phyloP scores from a whole-genome alignment of 2,113 vertebrate genomes.

The Limanda limanda region DNA sequence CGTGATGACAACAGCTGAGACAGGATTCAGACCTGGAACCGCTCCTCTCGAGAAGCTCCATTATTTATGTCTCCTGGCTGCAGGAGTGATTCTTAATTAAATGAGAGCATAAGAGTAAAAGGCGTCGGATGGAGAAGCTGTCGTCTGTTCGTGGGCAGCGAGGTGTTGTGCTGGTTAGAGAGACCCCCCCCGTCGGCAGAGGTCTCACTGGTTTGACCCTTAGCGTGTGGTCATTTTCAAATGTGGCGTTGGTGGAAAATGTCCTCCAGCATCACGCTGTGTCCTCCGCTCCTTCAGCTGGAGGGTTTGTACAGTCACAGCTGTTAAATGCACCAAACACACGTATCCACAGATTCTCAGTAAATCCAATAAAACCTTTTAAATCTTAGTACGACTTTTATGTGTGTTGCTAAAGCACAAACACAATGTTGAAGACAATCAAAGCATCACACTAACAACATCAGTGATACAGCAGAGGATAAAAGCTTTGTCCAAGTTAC shows the following conservation, averaged over 20 bases:
- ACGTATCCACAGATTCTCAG: not conserved
- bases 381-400: too few species aligned
- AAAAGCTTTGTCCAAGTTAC: too few species aligned
- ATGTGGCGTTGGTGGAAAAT: not conserved
- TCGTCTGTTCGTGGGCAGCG: conserved; percentile 18
- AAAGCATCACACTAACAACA: too few species aligned
- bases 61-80: conserved; percentile 49
- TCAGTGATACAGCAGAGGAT: too few species aligned
- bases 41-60: conserved; percentile 34
- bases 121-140: conserved; percentile 23
- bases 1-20: conserved; percentile 44
- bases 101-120: conserved; percentile 51
- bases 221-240: not conserved
- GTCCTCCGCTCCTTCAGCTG: not conserved
- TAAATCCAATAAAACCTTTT: not conserved
- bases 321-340: not conserved
- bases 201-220: conserved; percentile 18
- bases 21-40: conserved; percentile 26
- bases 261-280: not conserved
- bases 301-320: too few species aligned
- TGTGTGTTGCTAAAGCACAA: too few species aligned
- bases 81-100: conserved; percentile 42
- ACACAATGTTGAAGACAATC: too few species aligned
- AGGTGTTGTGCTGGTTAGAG: conserved; percentile 10
- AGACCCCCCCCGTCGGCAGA: conserved; percentile 19